Evolutionary conservation across 2,113 vertebrate genomes (phyloP).

Genomic region (Psophia crepitans): DNA sequence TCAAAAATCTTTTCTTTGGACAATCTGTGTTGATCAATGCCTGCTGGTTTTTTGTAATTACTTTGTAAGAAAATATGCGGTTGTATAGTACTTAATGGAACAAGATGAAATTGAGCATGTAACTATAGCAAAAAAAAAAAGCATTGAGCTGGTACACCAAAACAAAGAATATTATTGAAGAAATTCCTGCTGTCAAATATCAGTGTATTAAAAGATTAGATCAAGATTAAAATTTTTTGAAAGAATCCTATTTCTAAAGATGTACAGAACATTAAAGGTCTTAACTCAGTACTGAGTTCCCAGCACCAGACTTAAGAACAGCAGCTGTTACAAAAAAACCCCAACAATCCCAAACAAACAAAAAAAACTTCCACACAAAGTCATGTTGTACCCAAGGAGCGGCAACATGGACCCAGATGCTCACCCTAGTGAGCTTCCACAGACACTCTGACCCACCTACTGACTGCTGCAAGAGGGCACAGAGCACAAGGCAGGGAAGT

Average conservation of each 20-base stretch:
- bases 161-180: slow-evolving; percentile 35
- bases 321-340: neutral
- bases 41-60: slow-evolving; percentile 23
- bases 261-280: neutral
- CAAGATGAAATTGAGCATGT: slow-evolving; percentile 14
- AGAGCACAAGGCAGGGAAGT: neutral
- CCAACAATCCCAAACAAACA: neutral
- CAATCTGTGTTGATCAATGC: slow-evolving; percentile 29
- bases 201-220: slow-evolving; percentile 35
- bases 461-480: neutral
- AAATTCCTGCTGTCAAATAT: neutral
- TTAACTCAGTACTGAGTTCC: neutral
- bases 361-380: neutral
- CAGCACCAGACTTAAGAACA: neutral
- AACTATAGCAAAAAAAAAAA: neutral
- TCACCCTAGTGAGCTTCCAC: neutral
- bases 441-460: neutral
- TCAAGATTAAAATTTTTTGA: neutral
- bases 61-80: slow-evolving; percentile 24
- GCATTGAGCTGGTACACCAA: neutral
- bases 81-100: neutral
- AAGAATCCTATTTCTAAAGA: neutral
- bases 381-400: neutral
- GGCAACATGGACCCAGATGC: neutral
- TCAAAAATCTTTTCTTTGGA: neutral